Base-by-base conservation (phyloP, 2,888 invertebrate species). In the Sclerodermus sp. region DNA sequence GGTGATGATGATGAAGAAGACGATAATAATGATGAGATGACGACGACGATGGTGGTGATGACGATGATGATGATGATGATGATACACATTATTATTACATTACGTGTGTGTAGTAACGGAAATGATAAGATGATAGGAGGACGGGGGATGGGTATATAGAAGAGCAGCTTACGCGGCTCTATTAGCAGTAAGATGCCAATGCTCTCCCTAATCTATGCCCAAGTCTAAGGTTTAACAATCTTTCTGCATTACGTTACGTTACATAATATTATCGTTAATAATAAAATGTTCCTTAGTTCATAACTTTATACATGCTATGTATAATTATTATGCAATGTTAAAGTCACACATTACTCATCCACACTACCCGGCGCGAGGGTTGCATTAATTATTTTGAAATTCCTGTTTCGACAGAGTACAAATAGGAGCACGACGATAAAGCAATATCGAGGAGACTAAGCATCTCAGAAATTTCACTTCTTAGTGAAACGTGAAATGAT, bases 281-380 rank as follows among this genome's bases (percentile, higher is more conserved):
- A 77, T 74, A 75, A 67, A 70, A 69, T 68, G 70, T 69, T 73
- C 55, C 73, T 76, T 75, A 74, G 62, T 69, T 61, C 71, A 70
- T 73, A 73, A 75, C 76, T 78, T 77, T 78, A 77, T 77, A 77
- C 77, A 78, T 76, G 57, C 75, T 77, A 76, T 77, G 76, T 77
- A 77, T 77, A 76, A 76, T 74, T 73, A 75, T 76, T 76, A 76
- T 76, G 77, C 76, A 76, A 75, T 74, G 69, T 68, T 71, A 67
- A 72, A 73, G 70, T 73, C 72, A 70, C 70, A 71, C 72, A 62
- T 64, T 69, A 68, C 58, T 71, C 74, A 73, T 74, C 67, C 73
- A 74, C 67, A 72, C 72, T 62, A 66, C 60, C 66, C 59, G 65
- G 62, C 70, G 70, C 70, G 68, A 70, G 66, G 63, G 59, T 69